Evolutionary conservation across 2,113 vertebrate species (phyloP), one percentile per base, ranked within the genome.

Genomic region (Thunnus maccoyii): DNA sequence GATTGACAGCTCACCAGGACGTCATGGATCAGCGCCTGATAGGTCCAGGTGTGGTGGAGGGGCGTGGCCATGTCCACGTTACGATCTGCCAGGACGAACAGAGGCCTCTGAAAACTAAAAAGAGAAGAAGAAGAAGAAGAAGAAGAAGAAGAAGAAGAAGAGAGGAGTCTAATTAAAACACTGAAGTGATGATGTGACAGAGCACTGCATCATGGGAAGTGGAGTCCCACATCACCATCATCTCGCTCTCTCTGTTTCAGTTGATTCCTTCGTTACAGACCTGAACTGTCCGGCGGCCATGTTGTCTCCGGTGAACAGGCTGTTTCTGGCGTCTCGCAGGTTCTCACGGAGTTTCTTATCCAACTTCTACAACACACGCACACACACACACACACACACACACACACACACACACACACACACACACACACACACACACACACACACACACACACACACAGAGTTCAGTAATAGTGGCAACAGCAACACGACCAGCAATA

Each of bases 341-440:
- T 99, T 99, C 92, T 99, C 98, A 87, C 98, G 95, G 44, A 99
- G 96, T 90, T 99, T 99, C 92, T 99, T 99, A 91, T 99, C 98
- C 93, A 99, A 88, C 95, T 99, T 99, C 98, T 99, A 77, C 75
- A 80, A 75, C 16, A 78, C 7, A 77, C 20, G 66, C 44, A 65
- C 14, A 57, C 16, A 61, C 46, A 60, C 7, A 77, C 20, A 71
- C 44, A 65, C 14, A 57, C 16, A 61, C 46, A 60, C 46, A 61
- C 30, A 82, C 51, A 69, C 12, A 50, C 51, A 76, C 15, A 56
- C 30, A 27, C 30, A 80, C 32, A 41, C 25, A 82, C 50, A 80
- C 8, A 41, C 36, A 41, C 36, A 41, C 1, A 41, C 0, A 41
- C 6, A 41, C 36, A 41, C 9, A 41, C 36, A 41, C 36, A 41